Evolutionary conservation across 2,113 vertebrate genomes (phyloP).

Genomic region (Salvelinus fontinalis): DNA sequence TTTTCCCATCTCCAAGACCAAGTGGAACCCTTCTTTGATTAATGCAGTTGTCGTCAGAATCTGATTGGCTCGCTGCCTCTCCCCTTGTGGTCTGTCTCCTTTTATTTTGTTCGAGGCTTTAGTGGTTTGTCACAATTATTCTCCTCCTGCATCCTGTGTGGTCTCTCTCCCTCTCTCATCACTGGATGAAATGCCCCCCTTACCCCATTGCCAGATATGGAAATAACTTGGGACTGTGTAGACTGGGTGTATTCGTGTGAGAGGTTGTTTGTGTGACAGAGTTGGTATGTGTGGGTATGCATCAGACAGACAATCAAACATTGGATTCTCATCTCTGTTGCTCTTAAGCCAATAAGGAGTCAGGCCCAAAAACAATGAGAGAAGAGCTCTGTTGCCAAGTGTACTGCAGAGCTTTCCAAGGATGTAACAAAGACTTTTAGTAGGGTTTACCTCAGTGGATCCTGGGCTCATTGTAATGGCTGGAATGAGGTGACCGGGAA

Average conservation of each 20-base stretch:
- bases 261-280: no score
- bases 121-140: slow-evolving; percentile 44
- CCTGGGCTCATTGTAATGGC: no score
- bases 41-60: slow-evolving; percentile 43
- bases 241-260: no score
- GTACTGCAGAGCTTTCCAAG: slow-evolving; percentile 23
- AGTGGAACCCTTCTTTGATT: slow-evolving; percentile 78
- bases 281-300: neutral
- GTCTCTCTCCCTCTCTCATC: slow-evolving; percentile 20
- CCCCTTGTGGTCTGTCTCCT: slow-evolving; percentile 14
- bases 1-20: neutral
- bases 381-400: slow-evolving; percentile 22
- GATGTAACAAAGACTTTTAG: slow-evolving; percentile 32
- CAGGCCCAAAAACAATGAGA: neutral
- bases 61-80: slow-evolving; percentile 39
- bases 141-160: slow-evolving; percentile 36
- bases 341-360: neutral
- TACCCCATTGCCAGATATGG: slow-evolving; percentile 54
- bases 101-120: slow-evolving; percentile 31
- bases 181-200: no score
- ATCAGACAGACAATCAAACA: slow-evolving; percentile 13
- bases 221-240: slow-evolving; percentile 19
- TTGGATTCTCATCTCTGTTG: neutral
- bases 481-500: no score
- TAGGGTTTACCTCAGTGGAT: slow-evolving; percentile 21